These are phyloP conservation scores for Dynastes grantii DNA, from an alignment of 2,888 invertebrate species.

Conservation along the genomic window DNA sequence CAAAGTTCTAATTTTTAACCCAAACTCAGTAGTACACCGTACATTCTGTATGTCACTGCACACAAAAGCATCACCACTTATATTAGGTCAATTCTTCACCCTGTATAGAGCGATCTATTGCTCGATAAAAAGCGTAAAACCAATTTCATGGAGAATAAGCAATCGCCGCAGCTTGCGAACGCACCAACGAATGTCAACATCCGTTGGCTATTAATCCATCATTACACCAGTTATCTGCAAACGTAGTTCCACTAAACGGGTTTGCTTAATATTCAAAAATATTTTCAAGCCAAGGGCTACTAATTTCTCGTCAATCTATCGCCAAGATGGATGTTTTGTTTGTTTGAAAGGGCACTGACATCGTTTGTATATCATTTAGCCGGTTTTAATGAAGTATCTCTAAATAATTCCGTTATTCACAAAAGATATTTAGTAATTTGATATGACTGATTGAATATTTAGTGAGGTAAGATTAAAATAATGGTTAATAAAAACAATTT, in stretches of 20 bases:
- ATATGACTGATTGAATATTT: too few species aligned
- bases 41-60: too few species aligned
- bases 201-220: slow-evolving; percentile 45
- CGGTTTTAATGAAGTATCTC: background rate
- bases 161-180: slow-evolving; percentile 9
- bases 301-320: slow-evolving; percentile 38
- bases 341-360: slow-evolving; percentile 35
- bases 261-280: slow-evolving; percentile 42
- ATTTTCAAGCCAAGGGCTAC: slow-evolving; percentile 34
- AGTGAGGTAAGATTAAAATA: too few species aligned
- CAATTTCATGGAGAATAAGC: slow-evolving; percentile 35
- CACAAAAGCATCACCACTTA: too few species aligned
- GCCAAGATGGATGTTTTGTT: slow-evolving; percentile 22
- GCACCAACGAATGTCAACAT: slow-evolving; percentile 36
- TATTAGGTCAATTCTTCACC: too few species aligned
- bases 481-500: too few species aligned
- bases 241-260: slow-evolving; percentile 6
- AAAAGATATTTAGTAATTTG: too few species aligned
- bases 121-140: slow-evolving; percentile 18
- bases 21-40: too few species aligned
- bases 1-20: too few species aligned
- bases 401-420: slow-evolving; percentile 15
- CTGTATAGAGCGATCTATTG: too few species aligned
- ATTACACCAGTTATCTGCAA: slow-evolving; percentile 33
- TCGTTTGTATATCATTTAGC: slow-evolving; percentile 29